These are phyloP conservation scores for Cheilosia impressa DNA, from an alignment of 2,888 invertebrate genomes.

Conservation along the genomic window DNA sequence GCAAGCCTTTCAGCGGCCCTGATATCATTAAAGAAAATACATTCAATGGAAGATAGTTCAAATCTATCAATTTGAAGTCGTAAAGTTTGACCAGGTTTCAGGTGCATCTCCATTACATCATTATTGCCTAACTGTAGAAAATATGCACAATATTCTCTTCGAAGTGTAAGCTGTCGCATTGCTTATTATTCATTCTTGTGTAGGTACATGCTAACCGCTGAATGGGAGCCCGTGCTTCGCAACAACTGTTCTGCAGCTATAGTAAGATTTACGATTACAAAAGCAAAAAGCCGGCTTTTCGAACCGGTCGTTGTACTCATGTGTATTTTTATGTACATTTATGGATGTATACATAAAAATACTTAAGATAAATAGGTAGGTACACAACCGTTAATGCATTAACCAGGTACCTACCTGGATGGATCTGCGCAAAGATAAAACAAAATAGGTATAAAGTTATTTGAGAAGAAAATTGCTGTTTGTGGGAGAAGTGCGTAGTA, in stretches of 20 bases:
- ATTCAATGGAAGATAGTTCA: no score
- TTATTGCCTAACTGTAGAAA: constrained; percentile 41
- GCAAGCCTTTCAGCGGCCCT: no score
- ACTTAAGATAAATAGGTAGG: no score
- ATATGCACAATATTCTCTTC: constrained; percentile 38
- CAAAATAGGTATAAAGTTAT: no score
- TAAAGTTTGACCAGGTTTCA: neutral
- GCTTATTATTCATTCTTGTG: neutral
- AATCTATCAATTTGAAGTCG: no score
- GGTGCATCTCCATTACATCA: neutral
- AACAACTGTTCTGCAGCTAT: neutral
- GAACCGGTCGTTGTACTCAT: constrained; percentile 55
- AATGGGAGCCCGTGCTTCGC: constrained; percentile 29
- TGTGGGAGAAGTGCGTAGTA: no score
- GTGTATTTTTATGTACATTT: neutral
- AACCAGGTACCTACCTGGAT: no score
- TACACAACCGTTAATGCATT: no score
- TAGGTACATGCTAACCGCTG: constrained; percentile 34
- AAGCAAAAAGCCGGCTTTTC: constrained; percentile 46
- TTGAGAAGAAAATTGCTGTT: no score
- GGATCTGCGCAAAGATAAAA: no score
- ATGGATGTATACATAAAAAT: no score
- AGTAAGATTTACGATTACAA: neutral
- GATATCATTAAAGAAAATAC: no score
- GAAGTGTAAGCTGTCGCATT: neutral